Evolutionary conservation across 2,797 vertebrate species (phyloP), one percentile per base, ranked within the genome.

Genomic region (Euthynnus affinis): DNA sequence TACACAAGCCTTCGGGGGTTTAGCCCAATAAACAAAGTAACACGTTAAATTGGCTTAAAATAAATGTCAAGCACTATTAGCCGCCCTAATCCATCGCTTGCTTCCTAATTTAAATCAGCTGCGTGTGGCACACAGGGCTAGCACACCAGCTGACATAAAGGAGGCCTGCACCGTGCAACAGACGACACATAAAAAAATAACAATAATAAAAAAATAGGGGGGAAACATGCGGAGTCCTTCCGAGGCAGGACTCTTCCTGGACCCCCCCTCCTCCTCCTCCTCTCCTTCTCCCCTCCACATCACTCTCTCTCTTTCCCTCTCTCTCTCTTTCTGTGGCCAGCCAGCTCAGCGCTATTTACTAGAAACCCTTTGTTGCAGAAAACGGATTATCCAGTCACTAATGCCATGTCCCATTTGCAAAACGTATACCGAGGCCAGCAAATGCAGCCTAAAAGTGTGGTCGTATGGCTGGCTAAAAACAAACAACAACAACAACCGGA

Each of bases 321-420:
- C 23, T 32, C 55, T 17, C 15, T 57, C 52, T 77, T 64, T 84
- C 77, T 77, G 58, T 71, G 74, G 48, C 61, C 82, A 81, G 91
- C 87, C 90, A 92, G 91, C 91, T 93, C 94, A 92, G 92, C 93
- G 88, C 90, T 88, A 91, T 94, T 93, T 92, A 94, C 92, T 80
- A 93, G 90, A 91, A 93, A 73, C 72, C 90, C 94, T 95, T 95
- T 95, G 95, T 95, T 94, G 94, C 92, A 93, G 82, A 87, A 90
- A 87, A 90, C 85, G 91, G 94, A 94, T 95, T 93, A 95, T 91
- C 91, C 90, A 86, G 81, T 81, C 88, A 87, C 86, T 91, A 92
- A 93, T 83, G 86, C 90, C 90, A n/a, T 61, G 88, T 85, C 87
- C 88, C 80, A 58, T 5, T 5, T 87, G 92, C 93, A 91, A 86